Conservation (phyloP, 2,797 vertebrate species). For the Cygnus olor region DNA sequence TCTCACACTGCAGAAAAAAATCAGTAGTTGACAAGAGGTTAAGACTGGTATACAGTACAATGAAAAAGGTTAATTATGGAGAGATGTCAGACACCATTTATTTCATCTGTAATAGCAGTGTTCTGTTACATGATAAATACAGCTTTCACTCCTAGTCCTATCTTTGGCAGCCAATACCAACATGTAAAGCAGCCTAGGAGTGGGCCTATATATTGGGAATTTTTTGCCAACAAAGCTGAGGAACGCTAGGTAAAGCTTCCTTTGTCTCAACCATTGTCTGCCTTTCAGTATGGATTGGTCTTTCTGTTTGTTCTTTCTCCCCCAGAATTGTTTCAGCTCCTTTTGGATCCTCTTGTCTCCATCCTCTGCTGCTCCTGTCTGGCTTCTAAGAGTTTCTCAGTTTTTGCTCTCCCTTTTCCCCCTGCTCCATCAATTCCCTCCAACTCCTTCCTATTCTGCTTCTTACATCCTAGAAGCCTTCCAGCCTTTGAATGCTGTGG, state of each 20-base stretch:
- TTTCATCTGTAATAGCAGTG: background rate
- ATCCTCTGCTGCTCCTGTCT: background rate
- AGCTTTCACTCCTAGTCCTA: background rate
- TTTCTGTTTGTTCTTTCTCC: background rate
- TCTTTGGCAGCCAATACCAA: background rate
- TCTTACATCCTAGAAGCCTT: background rate
- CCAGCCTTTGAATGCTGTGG: background rate
- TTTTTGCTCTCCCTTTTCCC: background rate
- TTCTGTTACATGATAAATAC: background rate
- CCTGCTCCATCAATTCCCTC: background rate
- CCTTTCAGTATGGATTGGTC: background rate
- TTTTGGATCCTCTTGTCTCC: background rate
- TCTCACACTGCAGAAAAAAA: slow-evolving; percentile 9
- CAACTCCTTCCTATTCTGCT: background rate
- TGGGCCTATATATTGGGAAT: background rate
- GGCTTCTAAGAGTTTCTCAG: background rate
- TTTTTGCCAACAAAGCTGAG: background rate
- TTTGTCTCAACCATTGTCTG: background rate
- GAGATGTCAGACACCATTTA: background rate
- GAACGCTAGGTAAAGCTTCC: background rate
- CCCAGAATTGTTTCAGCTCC: background rate
- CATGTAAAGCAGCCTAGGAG: background rate
- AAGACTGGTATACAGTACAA: background rate
- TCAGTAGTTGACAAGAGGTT: background rate
- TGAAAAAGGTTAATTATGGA: background rate